phyloP scores from a whole-genome alignment of 2,797 vertebrate species.

The Trematomus bernacchii region DNA sequence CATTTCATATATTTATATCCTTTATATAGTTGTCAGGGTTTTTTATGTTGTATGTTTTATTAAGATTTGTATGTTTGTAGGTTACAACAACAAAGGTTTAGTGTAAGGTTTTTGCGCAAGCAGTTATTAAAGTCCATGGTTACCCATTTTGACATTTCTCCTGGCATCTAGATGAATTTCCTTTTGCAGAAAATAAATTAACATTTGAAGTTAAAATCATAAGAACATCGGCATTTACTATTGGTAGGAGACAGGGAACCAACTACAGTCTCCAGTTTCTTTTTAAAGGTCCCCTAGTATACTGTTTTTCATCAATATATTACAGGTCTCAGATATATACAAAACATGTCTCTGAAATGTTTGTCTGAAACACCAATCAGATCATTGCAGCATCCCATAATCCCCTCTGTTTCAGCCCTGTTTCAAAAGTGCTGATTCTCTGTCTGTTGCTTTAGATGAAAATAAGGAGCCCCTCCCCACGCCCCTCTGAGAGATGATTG shows the following conservation, averaged over 20 bases:
- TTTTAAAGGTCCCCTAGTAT: not conserved
- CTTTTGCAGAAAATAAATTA: not conserved
- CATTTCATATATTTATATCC: not conserved
- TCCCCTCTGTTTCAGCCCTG: too few relatives aligned
- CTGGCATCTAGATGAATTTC: not conserved
- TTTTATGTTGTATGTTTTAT: not conserved
- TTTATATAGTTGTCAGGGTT: not conserved
- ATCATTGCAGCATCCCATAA: too few relatives aligned
- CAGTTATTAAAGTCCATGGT: not conserved
- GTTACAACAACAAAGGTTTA: not conserved
- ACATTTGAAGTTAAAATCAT: not conserved
- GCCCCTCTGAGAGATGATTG: too few relatives aligned
- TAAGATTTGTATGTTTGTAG: not conserved
- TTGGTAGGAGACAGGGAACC: not conserved
- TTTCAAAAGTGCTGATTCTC: too few relatives aligned
- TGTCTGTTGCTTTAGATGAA: too few relatives aligned
- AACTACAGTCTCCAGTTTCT: not conserved
- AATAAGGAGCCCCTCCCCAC: too few relatives aligned
- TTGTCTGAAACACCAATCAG: too few relatives aligned
- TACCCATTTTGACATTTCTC: not conserved
- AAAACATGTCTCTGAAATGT: too few relatives aligned
- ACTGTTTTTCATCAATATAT: too few relatives aligned
- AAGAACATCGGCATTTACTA: not conserved
- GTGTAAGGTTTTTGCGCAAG: too few relatives aligned
- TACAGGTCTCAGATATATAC: too few relatives aligned